A percentile compares a stretch with the other conserved stretches of the same genome.
phyloP scores from a whole-genome alignment of 2,113 vertebrate genomes.

The Chloropsis cyanopogon region DNA sequence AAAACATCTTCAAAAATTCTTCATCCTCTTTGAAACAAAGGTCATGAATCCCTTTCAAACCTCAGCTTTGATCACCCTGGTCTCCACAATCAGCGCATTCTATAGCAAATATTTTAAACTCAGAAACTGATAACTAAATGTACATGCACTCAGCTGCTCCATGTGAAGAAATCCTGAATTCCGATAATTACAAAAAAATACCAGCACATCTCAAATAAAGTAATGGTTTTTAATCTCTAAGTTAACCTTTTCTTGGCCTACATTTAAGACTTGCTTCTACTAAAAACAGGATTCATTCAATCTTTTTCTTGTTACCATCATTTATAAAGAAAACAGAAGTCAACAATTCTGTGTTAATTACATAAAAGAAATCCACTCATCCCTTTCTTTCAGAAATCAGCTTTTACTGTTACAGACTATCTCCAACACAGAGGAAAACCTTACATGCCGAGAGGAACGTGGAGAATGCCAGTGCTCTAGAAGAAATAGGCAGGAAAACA shows the following conservation, averaged over 20 bases:
- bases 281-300: neutral
- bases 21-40: neutral
- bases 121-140: neutral
- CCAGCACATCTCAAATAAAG: neutral
- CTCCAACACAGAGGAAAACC: neutral
- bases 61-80: neutral
- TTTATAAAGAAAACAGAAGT: neutral
- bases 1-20: neutral
- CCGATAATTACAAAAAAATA: neutral
- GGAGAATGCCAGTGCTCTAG: neutral
- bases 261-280: neutral
- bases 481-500: neutral
- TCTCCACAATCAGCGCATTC: neutral
- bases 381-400: neutral
- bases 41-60: neutral
- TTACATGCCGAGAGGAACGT: fast-evolving
- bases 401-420: neutral
- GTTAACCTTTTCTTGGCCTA: neutral
- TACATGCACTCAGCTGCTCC: neutral
- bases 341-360: neutral
- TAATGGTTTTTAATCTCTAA: neutral
- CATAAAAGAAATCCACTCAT: neutral
- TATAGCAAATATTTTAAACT: neutral
- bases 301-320: neutral
- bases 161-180: neutral